Conservation (phyloP, 2,113 vertebrate species). For the Ranitomeya variabilis region DNA sequence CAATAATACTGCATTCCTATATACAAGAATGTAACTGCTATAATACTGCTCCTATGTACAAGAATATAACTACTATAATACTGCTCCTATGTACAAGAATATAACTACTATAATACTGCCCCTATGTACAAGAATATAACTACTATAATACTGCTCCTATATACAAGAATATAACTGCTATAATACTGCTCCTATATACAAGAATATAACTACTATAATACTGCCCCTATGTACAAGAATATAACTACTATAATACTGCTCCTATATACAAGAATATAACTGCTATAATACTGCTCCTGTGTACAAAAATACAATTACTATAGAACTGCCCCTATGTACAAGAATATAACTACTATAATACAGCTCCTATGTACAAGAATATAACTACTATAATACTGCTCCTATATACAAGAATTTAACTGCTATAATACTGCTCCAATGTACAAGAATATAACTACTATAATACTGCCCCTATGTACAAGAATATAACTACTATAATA, state of each 20-base stretch:
- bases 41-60: not conserved
- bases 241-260: not conserved
- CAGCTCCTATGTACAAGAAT: not conserved
- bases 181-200: too few species aligned
- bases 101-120: not conserved
- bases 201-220: not conserved
- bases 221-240: not conserved
- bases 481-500: not conserved
- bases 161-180: too few species aligned
- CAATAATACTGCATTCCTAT: not conserved
- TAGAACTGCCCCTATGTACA: not conserved
- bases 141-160: too few species aligned
- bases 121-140: too few species aligned
- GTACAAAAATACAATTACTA: not conserved
- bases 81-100: not conserved
- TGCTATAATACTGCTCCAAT: not conserved
- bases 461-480: not conserved
- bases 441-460: conserved; percentile 17
- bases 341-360: conserved; percentile 9
- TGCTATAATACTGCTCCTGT: not conserved
- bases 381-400: not conserved
- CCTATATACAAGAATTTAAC: not conserved
- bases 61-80: conserved; percentile 3
- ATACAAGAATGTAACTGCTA: not conserved
- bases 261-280: conserved; percentile 9